These are phyloP conservation scores for Dufourea novaeangliae DNA, from an alignment of 1,140 invertebrate species.

Conservation along the genomic window DNA sequence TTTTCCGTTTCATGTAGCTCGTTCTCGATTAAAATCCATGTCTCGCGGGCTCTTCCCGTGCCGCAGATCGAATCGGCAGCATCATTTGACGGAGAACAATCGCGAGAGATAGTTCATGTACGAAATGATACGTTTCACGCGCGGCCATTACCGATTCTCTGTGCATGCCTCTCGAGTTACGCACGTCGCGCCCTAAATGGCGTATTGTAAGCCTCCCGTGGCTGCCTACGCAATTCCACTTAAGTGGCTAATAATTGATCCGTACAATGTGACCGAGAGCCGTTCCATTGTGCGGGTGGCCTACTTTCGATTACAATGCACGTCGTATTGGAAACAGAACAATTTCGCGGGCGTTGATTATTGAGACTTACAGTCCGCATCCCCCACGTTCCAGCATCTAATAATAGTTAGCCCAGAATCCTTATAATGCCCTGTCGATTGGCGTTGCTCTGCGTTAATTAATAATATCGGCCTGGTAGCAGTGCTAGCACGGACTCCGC, in stretches of 20 bases:
- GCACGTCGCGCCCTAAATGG: conserved; percentile 55
- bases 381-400: conserved; percentile 10
- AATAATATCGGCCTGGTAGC: not conserved
- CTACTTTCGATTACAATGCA: conserved; percentile 61
- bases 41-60: too few species aligned
- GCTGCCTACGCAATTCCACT: conserved; percentile 55
- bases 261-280: conserved; percentile 53
- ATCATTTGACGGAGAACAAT: conserved; percentile 50
- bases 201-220: conserved; percentile 42
- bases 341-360: conserved; percentile 45
- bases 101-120: conserved; percentile 50
- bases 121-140: conserved; percentile 53
- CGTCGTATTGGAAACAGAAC: conserved; percentile 46
- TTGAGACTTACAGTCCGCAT: conserved; percentile 28
- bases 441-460: conserved; percentile 24
- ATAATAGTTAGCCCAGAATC: conserved; percentile 43
- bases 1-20: too few species aligned
- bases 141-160: conserved; percentile 19
- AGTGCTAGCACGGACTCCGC: too few species aligned
- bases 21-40: too few species aligned
- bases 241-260: conserved; percentile 66
- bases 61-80: not conserved
- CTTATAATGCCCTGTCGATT: conserved; percentile 25
- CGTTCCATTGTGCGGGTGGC: conserved; percentile 52
- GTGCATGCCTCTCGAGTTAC: conserved; percentile 19